phyloP scores from a whole-genome alignment of 2,888 invertebrate species.

The Euspilapteryx auroguttella region DNA sequence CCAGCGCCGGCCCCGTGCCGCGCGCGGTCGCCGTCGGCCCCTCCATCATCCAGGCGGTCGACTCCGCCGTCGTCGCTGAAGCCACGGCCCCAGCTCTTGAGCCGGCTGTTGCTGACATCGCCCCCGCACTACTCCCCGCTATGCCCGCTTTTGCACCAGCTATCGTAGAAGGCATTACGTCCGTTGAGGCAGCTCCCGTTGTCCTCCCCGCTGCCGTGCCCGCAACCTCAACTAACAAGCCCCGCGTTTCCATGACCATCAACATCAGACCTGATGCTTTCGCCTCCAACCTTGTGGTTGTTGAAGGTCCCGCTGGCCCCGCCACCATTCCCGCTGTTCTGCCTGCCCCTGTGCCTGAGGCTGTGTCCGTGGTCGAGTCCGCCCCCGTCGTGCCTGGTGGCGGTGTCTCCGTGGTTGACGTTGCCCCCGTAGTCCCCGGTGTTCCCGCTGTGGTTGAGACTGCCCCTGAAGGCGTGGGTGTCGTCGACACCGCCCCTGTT shows the following conservation, averaged over 20 bases:
- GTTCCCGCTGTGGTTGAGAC: background rate
- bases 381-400: background rate
- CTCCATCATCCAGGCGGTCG: conserved; percentile 11
- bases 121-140: conserved; percentile 5
- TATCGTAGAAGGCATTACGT: background rate
- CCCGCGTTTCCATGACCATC: background rate
- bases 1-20: conserved; percentile 4
- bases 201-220: background rate
- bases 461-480: conserved; percentile 4
- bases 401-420: background rate
- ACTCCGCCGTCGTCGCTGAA: conserved; percentile 6
- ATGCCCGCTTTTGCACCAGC: conserved; percentile 5
- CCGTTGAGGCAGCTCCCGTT: background rate
- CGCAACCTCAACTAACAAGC: too few relatives aligned
- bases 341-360: conserved; percentile 7
- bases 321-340: background rate
- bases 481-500: conserved; percentile 1
- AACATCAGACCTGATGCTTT: background rate
- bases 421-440: conserved; percentile 1
- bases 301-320: background rate
- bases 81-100: conserved; percentile 5
- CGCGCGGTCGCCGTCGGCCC: conserved; percentile 9
- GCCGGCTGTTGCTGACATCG: conserved; percentile 2
- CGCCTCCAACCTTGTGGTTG: conserved; percentile 1
- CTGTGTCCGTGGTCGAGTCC: background rate